These are phyloP conservation scores for Tigriopus japonicus DNA, from an alignment of 1,140 invertebrate genomes.

Conservation along the genomic window DNA sequence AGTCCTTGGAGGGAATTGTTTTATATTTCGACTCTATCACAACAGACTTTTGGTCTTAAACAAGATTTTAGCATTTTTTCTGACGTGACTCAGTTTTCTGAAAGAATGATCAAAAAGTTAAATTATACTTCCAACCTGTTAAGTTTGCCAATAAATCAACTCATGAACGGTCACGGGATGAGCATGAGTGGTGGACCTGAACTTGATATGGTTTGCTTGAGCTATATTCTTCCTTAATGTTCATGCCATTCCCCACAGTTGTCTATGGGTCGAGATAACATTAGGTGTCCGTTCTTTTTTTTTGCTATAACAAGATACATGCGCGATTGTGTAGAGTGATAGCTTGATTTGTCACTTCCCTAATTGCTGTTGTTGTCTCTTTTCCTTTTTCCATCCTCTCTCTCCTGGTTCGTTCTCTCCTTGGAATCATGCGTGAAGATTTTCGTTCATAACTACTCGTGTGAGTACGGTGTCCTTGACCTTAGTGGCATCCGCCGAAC, in stretches of 20 bases:
- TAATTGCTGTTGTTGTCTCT: background rate
- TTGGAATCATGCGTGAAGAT: background rate
- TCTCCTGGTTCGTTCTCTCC: background rate
- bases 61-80: background rate
- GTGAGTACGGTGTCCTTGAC: background rate
- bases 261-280: background rate
- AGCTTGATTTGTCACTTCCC: background rate
- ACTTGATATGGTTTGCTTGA: background rate
- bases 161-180: background rate
- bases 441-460: constrained; percentile 4
- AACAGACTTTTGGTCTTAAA: background rate
- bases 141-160: too few relatives aligned
- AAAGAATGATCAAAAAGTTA: too few relatives aligned
- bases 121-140: too few relatives aligned
- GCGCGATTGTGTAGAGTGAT: background rate
- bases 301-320: background rate
- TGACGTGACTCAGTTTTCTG: too few relatives aligned
- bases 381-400: background rate
- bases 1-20: background rate
- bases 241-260: background rate
- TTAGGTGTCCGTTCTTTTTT: background rate
- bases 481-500: background rate
- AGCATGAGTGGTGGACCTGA: background rate
- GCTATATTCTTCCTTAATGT: background rate
- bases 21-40: background rate